Evolutionary conservation across 2,113 vertebrate genomes (phyloP).

Genomic region (Centropus unirufus): DNA sequence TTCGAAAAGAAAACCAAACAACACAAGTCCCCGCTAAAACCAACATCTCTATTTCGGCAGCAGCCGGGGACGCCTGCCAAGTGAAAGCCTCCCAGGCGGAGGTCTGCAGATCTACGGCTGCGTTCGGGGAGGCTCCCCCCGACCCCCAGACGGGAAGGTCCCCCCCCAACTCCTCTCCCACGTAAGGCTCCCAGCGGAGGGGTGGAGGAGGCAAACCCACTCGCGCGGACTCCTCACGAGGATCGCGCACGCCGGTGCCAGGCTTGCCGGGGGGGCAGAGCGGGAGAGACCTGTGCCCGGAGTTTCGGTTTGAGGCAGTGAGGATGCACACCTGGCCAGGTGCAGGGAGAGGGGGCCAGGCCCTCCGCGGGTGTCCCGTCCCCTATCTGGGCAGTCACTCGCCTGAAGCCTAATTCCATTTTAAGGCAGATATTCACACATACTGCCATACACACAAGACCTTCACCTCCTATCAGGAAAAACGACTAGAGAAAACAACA

Average conservation of each 20-base stretch:
- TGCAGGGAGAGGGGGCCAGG: background rate
- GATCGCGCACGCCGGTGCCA: background rate
- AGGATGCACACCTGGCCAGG: conserved; percentile 13
- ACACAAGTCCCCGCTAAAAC: background rate
- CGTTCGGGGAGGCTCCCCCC: background rate
- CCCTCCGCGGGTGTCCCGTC: background rate
- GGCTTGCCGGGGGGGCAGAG: background rate
- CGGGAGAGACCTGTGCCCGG: background rate
- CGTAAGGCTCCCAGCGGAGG: background rate
- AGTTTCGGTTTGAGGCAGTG: background rate
- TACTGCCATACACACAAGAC: no score
- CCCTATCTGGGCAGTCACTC: conserved; percentile 31
- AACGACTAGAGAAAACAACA: background rate
- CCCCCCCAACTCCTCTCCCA: background rate
- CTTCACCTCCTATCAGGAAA: background rate
- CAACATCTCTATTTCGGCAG: conserved; percentile 14
- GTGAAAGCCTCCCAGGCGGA: background rate
- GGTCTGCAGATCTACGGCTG: background rate
- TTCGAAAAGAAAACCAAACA: conserved; percentile 60
- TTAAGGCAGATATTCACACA: conserved; percentile 10
- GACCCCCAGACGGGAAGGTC: background rate
- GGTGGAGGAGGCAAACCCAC: background rate
- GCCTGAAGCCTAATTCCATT: conserved; percentile 60
- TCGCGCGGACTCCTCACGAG: fast-evolving
- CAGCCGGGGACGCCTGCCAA: conserved; percentile 17